Base-by-base conservation (phyloP, 2,888 invertebrate species). In the Orchesella flavescens region DNA sequence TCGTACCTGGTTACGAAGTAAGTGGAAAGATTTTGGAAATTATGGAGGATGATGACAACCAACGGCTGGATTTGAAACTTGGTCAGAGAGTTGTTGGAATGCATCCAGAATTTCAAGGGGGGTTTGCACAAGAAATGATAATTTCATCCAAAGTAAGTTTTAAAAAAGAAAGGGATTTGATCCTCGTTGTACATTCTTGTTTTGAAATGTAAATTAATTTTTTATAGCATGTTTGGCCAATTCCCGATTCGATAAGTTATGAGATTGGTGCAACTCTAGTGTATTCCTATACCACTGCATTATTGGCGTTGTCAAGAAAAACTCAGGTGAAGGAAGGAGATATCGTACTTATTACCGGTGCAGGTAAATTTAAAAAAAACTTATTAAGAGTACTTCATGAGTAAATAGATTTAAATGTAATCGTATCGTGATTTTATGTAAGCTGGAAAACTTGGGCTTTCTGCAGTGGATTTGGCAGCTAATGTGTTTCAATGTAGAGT, bases 401-500 rank as follows among this genome's bases (percentile, higher is more conserved):
- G n/a, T n/a, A n/a, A n/a, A n/a, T n/a, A n/a, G n/a, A n/a, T n/a
- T n/a, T n/a, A n/a, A n/a, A n/a, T n/a, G n/a, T n/a, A n/a, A n/a
- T n/a, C n/a, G n/a, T n/a, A n/a, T n/a, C n/a, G 7, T 34, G 34
- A 34, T n/a, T n/a, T n/a, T n/a, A n/a, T n/a, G n/a, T n/a, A 34
- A 34, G 86, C 75, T 12, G 85, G 84, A 24, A 19, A 83, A 44
- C 59, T 86, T 15, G 91, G 91, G 17, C 89, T 94, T 63, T 94
- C 94, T 78, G 93, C 93, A 61, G 92, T 94, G 21, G 94, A 94
- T 90, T 91, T 94, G 63, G 94, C 94, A 59, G 92, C 93, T 13
- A 93, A 93, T 90, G 92, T 94, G 68, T 94, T 93, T 88, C 92
- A 92, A 89, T 92, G 93, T 43, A 92, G 93, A 91, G 94, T 94